Evolutionary conservation across 2,797 vertebrate species (phyloP).

Genomic region (Philypnodon macrostomus): DNA sequence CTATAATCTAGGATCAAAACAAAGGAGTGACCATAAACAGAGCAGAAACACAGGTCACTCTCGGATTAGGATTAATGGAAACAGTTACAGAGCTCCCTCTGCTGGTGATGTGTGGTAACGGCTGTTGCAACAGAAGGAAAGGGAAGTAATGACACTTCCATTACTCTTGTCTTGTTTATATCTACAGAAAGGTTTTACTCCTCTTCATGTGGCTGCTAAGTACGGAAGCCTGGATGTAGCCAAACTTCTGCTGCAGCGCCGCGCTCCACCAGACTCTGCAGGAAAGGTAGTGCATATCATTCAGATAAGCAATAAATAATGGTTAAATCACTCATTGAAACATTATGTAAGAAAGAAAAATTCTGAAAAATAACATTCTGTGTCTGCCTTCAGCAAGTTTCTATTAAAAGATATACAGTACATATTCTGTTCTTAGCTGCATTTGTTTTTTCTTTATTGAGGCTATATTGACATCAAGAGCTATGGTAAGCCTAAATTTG

Average conservation of each 20-base stretch:
- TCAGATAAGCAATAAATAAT: no score
- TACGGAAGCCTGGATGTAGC: slow-evolving; percentile 96
- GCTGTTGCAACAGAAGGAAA: slow-evolving; percentile 21
- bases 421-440: no score
- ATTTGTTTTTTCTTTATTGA: no score
- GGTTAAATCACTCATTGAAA: no score
- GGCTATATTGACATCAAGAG: slow-evolving; percentile 51
- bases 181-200: slow-evolving; percentile 95
- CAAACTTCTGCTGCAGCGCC: slow-evolving; percentile 90
- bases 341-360: slow-evolving; percentile 16
- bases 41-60: slow-evolving; percentile 28
- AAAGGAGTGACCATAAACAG: slow-evolving; percentile 48
- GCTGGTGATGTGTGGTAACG: slow-evolving; percentile 45
- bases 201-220: slow-evolving; percentile 93
- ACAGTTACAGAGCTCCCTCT: slow-evolving; percentile 47
- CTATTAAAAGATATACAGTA: no score
- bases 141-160: neutral
- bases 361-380: slow-evolving; percentile 23
- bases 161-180: neutral
- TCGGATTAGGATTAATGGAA: neutral
- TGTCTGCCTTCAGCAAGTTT: no score
- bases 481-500: slow-evolving; percentile 47
- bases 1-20: slow-evolving; percentile 32
- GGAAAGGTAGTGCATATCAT: slow-evolving; percentile 84
- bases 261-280: slow-evolving; percentile 84